Conservation (phyloP, 2,113 vertebrate species). For the Platycercus adscitus region DNA sequence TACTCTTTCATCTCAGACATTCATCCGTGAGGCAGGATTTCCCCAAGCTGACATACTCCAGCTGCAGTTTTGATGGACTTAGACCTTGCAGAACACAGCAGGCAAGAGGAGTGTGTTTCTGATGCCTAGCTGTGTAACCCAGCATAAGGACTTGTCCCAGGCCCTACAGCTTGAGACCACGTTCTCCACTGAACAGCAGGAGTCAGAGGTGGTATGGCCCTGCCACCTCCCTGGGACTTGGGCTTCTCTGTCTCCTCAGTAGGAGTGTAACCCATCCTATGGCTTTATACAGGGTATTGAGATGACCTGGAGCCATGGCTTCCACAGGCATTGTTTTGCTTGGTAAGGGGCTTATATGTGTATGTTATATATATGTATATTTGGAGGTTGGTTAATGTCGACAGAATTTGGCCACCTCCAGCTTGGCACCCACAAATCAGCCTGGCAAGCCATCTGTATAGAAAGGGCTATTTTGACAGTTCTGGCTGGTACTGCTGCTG, state of each 20-base stretch:
- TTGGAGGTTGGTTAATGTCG: not conserved
- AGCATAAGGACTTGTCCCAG: not conserved
- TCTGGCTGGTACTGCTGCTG: not conserved
- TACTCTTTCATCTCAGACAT: not conserved
- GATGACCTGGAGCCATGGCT: not conserved
- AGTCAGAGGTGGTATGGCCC: not conserved
- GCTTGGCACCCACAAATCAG: not conserved
- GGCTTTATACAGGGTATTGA: not conserved
- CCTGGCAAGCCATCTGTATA: not conserved
- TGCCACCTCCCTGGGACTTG: not conserved
- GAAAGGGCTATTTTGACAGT: not conserved
- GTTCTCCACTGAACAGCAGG: not conserved
- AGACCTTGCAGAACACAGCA: not conserved
- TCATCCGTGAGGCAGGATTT: not conserved
- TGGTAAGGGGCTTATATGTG: too few relatives aligned
- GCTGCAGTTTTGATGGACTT: not conserved
- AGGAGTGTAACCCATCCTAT: not conserved
- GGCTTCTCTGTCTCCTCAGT: not conserved
- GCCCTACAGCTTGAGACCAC: not conserved
- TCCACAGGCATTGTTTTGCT: not conserved
- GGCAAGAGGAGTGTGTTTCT: not conserved
- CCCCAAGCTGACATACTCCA: not conserved
- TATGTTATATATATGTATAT: not conserved
- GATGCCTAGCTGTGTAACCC: not conserved
- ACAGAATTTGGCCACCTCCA: not conserved